Base-by-base conservation (phyloP, 1,140 invertebrate genomes). In the Cheumatopsyche charites region DNA sequence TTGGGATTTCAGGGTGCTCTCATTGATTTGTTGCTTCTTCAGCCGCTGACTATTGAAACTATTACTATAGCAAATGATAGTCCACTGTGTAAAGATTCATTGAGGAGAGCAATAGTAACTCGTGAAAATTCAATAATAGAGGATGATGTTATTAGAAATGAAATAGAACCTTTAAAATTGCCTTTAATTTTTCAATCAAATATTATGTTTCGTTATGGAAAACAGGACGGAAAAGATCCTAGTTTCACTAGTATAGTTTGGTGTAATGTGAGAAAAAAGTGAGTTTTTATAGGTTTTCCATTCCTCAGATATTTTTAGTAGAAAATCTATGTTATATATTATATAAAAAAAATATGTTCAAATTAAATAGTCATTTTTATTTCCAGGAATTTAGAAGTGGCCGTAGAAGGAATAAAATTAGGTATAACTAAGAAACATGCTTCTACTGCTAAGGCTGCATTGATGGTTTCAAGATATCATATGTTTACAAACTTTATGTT, bases 1-100 rank as follows among this genome's bases (percentile, higher is more conserved):
- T 76, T 95, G 47, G 95, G 95, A 1, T 78, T 95, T 43, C 91
- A 93, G 82, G 96, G 96, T 43, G 88, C 91, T 7, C 80, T 97
- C 23, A 79, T 97, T 55, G 88, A 88, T 74, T 78, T 89, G 45
- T 81, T 97, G 19, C 81, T 97, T 62, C 67, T 80, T 0, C 78
- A 87, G 71, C 88, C 90, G 17, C 87, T 97, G 77, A 90, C 88
- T 80, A 83, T 98, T 1, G 80, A 83, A 55, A 87, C 87, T 29
- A 86, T 95, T 62, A 88, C 90, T 61, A 88, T 97, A 79, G 91
- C 90, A 67, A 90, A 87, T 9, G 82, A 80, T 17, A 87, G 87
- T 73, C 89, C 90, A 43, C 94, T 86, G 80, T 87, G 85, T 69
- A 66, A 86, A 29, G 82, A 86, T 36, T 84, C 90, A 0, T 83